Conservation (phyloP, 2,888 invertebrate genomes). For the Acanthopleura granulata region DNA sequence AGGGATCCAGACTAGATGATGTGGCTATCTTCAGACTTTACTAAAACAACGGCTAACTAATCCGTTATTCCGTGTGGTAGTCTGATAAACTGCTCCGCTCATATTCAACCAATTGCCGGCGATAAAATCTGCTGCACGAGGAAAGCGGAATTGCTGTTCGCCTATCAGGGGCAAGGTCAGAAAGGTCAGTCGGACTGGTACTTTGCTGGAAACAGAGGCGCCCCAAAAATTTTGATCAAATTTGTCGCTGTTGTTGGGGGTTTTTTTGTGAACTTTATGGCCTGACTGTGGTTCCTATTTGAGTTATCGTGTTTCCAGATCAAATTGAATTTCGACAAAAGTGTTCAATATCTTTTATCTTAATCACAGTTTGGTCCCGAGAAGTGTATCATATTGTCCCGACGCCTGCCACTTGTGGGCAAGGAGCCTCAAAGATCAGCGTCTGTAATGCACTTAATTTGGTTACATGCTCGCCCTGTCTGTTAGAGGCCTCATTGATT, state of each 20-base stretch:
- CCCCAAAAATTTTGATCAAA: no score
- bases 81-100: not conserved
- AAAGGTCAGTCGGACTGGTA: not conserved
- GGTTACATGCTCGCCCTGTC: not conserved
- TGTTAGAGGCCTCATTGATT: not conserved
- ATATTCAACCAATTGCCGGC: not conserved
- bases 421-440: not conserved
- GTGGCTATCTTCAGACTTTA: no score
- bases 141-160: not conserved
- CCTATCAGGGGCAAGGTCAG: not conserved
- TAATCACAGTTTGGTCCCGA: constrained; percentile 11
- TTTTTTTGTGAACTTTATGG: not conserved
- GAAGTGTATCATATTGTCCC: constrained; percentile 18
- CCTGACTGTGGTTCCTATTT: not conserved
- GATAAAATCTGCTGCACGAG: not conserved
- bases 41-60: not conserved
- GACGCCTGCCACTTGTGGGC: constrained; percentile 18
- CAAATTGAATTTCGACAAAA: constrained; percentile 20
- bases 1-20: no score
- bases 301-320: constrained; percentile 18
- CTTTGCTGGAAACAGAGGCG: no score
- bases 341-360: constrained; percentile 21
- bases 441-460: constrained; percentile 8
- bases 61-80: not conserved
- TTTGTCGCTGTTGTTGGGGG: no score